phyloP scores from a whole-genome alignment of 2,797 vertebrate species.

The Enteromius afrohamiltoni region DNA sequence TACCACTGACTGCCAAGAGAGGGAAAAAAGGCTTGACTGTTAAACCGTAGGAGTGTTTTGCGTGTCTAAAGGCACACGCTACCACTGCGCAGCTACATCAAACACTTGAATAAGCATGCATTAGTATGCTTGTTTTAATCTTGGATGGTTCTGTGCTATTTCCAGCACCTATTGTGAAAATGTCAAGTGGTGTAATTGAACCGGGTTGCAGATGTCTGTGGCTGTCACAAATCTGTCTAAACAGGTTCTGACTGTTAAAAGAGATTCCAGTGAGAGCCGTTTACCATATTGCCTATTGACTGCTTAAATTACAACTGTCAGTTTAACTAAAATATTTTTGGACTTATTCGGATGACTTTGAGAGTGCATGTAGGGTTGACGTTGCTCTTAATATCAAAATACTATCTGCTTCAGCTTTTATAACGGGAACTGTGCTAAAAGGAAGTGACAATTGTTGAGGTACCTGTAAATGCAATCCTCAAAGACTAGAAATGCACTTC shows the following conservation, averaged over 20 bases:
- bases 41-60: constrained; percentile 35
- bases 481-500: constrained; percentile 23
- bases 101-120: constrained; percentile 58
- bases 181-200: constrained; percentile 54
- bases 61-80: constrained; percentile 51
- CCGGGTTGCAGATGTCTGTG: constrained; percentile 40
- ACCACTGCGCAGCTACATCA: constrained; percentile 49
- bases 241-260: constrained; percentile 50
- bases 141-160: constrained; percentile 49
- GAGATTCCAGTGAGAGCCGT: constrained; percentile 47
- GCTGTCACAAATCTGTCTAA: constrained; percentile 54
- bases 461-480: constrained; percentile 2
- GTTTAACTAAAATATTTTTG: constrained; percentile 51
- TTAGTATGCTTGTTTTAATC: constrained; percentile 60
- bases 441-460: constrained; percentile 21
- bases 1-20: constrained; percentile 43
- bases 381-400: constrained; percentile 26
- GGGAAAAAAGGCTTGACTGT: constrained; percentile 30
- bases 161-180: constrained; percentile 44
- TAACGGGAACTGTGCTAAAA: not conserved
- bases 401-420: constrained; percentile 25
- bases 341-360: constrained; percentile 41
- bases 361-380: constrained; percentile 19
- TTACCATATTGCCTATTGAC: constrained; percentile 46
- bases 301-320: constrained; percentile 53